Base-by-base conservation (phyloP, 1,140 invertebrate species). In the Drosophila cardini region DNA sequence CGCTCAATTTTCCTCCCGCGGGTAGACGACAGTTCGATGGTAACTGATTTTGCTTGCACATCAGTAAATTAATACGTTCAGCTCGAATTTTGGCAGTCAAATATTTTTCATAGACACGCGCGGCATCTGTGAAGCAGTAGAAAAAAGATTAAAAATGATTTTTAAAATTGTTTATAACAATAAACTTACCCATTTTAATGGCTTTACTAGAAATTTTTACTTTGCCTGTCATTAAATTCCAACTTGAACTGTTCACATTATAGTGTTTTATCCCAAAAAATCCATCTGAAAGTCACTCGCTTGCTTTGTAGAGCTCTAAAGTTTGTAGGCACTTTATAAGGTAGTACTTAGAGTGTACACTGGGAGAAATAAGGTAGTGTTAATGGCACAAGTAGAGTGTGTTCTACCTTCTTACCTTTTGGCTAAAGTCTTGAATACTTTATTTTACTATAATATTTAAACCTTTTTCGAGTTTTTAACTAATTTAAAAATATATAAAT, bases 111-210 rank as follows among this genome's bases (percentile, higher is more conserved):
- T 30, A 67, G 5, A 15, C 1, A 42, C 16, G 6, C 40, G 11
- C 26, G 1, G 6, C 16, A 18, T 55, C 52, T 55, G 9, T 10
- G 8, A 7, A 11, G 9, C 21, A 26, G 21, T 26, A 3, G 5
- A 9, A 7, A 57, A 4, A 10, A 40, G 36, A n/a, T 11, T 11
- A 11, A 40, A 40, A 26, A 26, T 4, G 2, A 0, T 26, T 4
- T 2, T 26, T 26, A 26, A 26, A 26, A 4, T 26, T 3, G 21
- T 26, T 26, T 26, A 0, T 0, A 26, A 26, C 21, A 36, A 8
- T 36, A 9, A 11, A 70, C 52, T 72, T 58, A 72, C 69, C 62
- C 69, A 72, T 72, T 9, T 36, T 45, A 11, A 26, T 46, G 4
- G 30, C 11, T 56, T 65, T 36, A 52, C 45, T 58, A 2, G 3